Conservation (phyloP, 2,888 invertebrate species). For the Zeuzera pyrina region DNA sequence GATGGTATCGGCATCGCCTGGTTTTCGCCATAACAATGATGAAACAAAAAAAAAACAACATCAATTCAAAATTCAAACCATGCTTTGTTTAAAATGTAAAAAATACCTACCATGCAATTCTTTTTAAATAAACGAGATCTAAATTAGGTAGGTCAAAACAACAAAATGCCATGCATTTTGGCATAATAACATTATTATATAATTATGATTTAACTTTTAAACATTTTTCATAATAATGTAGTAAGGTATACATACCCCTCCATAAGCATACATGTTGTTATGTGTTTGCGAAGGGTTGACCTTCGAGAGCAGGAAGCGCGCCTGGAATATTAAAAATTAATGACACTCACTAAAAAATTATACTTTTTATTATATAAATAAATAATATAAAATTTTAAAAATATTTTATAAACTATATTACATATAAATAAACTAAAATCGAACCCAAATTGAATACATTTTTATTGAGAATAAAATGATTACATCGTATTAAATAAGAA, state of each 20-base stretch:
- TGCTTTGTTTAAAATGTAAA: slow-evolving; percentile 48
- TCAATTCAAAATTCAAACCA: slow-evolving; percentile 55
- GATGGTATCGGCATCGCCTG: slow-evolving; percentile 80
- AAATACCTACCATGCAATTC: background rate
- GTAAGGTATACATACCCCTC: slow-evolving; percentile 79
- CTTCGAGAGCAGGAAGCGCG: slow-evolving; percentile 97
- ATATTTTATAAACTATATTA: too few species aligned
- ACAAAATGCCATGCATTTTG: background rate
- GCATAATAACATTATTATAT: background rate
- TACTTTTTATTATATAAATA: background rate
- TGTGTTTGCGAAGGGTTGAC: slow-evolving; percentile 99
- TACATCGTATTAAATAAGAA: too few species aligned
- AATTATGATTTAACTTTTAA: background rate
- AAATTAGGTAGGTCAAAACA: too few species aligned
- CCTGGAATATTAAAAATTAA: too few species aligned
- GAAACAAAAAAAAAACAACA: slow-evolving; percentile 57
- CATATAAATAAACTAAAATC: too few species aligned
- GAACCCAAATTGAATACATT: too few species aligned
- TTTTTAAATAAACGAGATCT: too few species aligned
- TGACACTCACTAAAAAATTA: background rate
- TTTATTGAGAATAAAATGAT: too few species aligned
- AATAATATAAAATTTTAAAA: background rate
- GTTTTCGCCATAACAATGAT: slow-evolving; percentile 62
- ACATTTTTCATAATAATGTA: background rate
- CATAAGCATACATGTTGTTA: slow-evolving; percentile 98